phyloP scores from a whole-genome alignment of 2,113 vertebrate genomes.

The Carlito syrichta region DNA sequence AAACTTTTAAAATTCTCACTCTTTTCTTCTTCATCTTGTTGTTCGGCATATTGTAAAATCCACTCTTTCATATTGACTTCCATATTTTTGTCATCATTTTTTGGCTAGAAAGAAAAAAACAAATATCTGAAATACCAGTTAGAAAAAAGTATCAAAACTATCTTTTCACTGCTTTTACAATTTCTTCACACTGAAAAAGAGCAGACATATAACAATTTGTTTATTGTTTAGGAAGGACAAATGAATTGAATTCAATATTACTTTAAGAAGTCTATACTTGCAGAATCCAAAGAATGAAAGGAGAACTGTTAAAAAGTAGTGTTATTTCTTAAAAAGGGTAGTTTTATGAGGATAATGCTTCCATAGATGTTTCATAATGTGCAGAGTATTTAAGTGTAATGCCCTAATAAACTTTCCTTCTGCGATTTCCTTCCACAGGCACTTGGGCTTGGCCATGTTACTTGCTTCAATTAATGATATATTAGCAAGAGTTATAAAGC shows the following conservation, averaged over 20 bases:
- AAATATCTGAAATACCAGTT: constrained; percentile 13
- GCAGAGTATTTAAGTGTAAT: background rate
- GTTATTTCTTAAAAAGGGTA: background rate
- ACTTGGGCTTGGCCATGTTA: background rate
- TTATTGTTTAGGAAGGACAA: background rate
- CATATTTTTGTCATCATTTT: constrained; percentile 76
- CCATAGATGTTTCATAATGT: background rate
- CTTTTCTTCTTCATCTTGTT: constrained; percentile 90
- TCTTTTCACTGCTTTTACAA: background rate
- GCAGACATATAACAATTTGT: background rate
- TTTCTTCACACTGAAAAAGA: background rate
- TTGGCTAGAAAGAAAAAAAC: constrained; percentile 71
- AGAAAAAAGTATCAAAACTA: constrained; percentile 18
- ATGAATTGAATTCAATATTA: background rate
- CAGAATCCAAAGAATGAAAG: background rate
- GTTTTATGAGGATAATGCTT: background rate
- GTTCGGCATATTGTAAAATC: constrained; percentile 93
- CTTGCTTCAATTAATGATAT: background rate
- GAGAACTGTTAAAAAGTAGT: background rate
- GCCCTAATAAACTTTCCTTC: background rate
- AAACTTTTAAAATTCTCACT: constrained; percentile 77
- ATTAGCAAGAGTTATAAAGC: background rate
- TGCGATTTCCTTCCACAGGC: background rate
- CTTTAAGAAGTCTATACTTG: background rate
- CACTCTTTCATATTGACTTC: constrained; percentile 92